Conservation (phyloP, 92 coral and sea anemone genomes). For the Porites rus region DNA sequence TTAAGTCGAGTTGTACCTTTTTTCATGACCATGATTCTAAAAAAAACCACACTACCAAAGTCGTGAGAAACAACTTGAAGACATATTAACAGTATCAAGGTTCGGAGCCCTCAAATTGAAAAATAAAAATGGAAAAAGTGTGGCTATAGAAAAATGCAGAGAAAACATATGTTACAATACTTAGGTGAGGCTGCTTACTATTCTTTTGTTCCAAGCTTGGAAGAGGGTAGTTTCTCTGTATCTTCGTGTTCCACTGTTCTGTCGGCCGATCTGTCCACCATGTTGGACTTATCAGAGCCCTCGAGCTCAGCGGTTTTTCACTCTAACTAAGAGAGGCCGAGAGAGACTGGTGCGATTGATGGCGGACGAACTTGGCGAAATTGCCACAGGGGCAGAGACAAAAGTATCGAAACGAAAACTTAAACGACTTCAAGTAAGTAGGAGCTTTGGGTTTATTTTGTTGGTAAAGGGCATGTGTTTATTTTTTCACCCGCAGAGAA, state of each 20-base stretch:
- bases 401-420: slow-evolving; percentile 55
- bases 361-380: slow-evolving; percentile 25
- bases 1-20: too few species aligned
- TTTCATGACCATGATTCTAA: too few species aligned
- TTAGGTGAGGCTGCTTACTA: slow-evolving; percentile 47
- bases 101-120: too few species aligned
- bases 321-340: slow-evolving; percentile 19
- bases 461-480: not conserved
- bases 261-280: slow-evolving; percentile 54
- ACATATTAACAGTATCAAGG: too few species aligned
- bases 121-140: too few species aligned
- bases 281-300: slow-evolving; percentile 49
- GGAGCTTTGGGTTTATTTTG: not conserved
- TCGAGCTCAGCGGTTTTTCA: slow-evolving; percentile 30
- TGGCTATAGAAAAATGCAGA: too few species aligned
- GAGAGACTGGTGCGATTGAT: slow-evolving; percentile 33
- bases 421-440: slow-evolving; percentile 63
- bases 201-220: slow-evolving; percentile 77
- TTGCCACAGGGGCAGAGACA: not conserved
- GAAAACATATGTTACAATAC: too few species aligned
- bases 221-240: slow-evolving; percentile 54
- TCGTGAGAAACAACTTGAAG: too few species aligned
- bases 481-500: too few species aligned
- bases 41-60: too few species aligned
- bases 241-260: slow-evolving; percentile 15